Conservation (phyloP, 2,888 invertebrate genomes). For the Folsomia candida region DNA sequence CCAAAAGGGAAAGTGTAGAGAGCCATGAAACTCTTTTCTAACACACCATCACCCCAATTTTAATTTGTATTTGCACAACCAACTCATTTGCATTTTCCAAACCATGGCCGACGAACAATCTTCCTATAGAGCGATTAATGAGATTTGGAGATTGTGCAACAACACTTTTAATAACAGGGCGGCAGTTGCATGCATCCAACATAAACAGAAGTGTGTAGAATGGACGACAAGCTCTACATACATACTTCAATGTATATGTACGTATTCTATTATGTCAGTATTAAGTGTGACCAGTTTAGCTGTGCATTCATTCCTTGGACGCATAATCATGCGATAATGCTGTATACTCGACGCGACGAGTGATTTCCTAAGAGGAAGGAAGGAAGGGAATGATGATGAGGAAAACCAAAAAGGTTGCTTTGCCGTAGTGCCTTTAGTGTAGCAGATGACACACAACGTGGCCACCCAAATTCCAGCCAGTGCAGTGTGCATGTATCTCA, state of each 20-base stretch:
- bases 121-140: background rate
- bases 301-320: too few species aligned
- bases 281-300: too few species aligned
- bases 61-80: background rate
- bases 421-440: background rate
- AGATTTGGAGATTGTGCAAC: background rate
- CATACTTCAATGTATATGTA: too few species aligned
- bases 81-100: background rate
- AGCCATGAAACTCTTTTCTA: background rate
- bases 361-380: background rate
- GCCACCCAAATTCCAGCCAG: background rate
- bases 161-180: background rate
- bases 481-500: background rate
- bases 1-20: background rate
- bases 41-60: background rate
- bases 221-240: too few species aligned
- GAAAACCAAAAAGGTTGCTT: background rate
- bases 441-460: constrained; percentile 4
- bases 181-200: too few species aligned
- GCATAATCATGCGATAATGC: too few species aligned
- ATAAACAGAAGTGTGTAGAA: too few species aligned
- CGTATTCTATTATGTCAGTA: too few species aligned
- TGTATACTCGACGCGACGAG: too few species aligned
- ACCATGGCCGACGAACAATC: background rate
- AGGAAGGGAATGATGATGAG: background rate